phyloP scores from a whole-genome alignment of 2,113 vertebrate species.

The Amphiprion percula region DNA sequence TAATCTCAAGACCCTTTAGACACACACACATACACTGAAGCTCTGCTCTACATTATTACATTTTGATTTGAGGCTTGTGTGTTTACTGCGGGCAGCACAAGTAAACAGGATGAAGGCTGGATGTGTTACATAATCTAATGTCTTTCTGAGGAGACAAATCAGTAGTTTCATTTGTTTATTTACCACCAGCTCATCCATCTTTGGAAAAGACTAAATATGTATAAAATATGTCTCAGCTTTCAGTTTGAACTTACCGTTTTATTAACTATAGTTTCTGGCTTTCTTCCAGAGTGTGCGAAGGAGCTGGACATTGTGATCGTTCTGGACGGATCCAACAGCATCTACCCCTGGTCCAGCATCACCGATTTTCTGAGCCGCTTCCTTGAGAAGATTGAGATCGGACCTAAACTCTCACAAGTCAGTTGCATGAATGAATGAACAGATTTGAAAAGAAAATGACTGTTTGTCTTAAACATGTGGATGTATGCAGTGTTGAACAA shows the following conservation, averaged over 20 bases:
- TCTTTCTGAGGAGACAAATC: background rate
- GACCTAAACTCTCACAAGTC: constrained; percentile 92
- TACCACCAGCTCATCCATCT: background rate
- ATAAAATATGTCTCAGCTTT: background rate
- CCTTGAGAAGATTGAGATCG: constrained; percentile 89
- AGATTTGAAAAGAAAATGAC: background rate
- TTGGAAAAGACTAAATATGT: background rate
- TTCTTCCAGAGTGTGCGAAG: constrained; percentile 89
- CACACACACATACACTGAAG: background rate
- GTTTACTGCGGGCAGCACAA: constrained; percentile 12
- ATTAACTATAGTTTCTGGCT: constrained; percentile 1
- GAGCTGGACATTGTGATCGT: constrained; percentile 95
- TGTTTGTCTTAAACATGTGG: background rate
- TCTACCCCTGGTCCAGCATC: constrained; percentile 94
- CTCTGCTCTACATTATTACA: background rate
- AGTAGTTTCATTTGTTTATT: background rate
- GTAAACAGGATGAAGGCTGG: constrained; percentile 11
- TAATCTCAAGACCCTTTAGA: too few relatives aligned
- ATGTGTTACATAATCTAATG: constrained; percentile 3
- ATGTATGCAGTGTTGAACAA: background rate
- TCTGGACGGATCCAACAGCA: constrained; percentile 97
- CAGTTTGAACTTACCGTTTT: background rate
- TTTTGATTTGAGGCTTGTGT: background rate
- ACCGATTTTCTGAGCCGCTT: constrained; percentile 89
- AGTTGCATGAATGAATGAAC: constrained; percentile 16